These are phyloP conservation scores for Lithophane socia DNA, from an alignment of 2,888 invertebrate species.

Conservation along the genomic window DNA sequence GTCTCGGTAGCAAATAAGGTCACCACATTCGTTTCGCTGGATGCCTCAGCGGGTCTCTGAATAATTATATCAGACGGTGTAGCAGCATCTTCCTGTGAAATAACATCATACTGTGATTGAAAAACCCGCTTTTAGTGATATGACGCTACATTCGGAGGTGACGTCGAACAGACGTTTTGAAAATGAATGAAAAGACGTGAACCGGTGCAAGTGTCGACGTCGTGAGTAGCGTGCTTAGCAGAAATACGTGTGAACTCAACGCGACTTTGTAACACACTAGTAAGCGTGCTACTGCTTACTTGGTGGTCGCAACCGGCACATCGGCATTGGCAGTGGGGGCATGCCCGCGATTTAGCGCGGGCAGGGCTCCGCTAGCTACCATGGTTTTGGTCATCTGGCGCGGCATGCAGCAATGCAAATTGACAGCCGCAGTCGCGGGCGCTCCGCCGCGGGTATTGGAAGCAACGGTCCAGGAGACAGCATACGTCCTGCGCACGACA, in stretches of 20 bases:
- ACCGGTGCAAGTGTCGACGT: slow-evolving; percentile 68
- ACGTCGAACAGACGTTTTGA: slow-evolving; percentile 47
- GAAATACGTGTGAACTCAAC: slow-evolving; percentile 67
- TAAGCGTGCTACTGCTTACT: slow-evolving; percentile 88
- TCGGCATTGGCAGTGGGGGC: slow-evolving; percentile 87
- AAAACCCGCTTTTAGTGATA: slow-evolving; percentile 44
- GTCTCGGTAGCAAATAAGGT: slow-evolving; percentile 57
- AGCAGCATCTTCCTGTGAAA: slow-evolving; percentile 60
- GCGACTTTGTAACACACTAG: slow-evolving; percentile 79
- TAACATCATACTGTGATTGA: slow-evolving; percentile 58
- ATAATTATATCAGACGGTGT: slow-evolving; percentile 51
- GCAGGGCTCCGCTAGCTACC: slow-evolving; percentile 91
- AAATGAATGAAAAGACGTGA: slow-evolving; percentile 62
- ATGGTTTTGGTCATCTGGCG: slow-evolving; percentile 91
- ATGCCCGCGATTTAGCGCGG: slow-evolving; percentile 88
- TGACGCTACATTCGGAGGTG: slow-evolving; percentile 39
- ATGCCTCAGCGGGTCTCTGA: slow-evolving; percentile 55
- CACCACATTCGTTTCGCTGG: slow-evolving; percentile 58
- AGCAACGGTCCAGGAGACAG: slow-evolving; percentile 97
- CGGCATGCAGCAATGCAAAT: slow-evolving; percentile 96
- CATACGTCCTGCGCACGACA: slow-evolving; percentile 94
- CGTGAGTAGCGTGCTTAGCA: slow-evolving; percentile 73
- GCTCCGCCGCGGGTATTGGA: slow-evolving; percentile 95
- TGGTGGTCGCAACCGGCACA: slow-evolving; percentile 88
- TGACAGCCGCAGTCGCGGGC: slow-evolving; percentile 97